Conservation (phyloP, 2,888 invertebrate species). For the Trichopoda pennipes region DNA sequence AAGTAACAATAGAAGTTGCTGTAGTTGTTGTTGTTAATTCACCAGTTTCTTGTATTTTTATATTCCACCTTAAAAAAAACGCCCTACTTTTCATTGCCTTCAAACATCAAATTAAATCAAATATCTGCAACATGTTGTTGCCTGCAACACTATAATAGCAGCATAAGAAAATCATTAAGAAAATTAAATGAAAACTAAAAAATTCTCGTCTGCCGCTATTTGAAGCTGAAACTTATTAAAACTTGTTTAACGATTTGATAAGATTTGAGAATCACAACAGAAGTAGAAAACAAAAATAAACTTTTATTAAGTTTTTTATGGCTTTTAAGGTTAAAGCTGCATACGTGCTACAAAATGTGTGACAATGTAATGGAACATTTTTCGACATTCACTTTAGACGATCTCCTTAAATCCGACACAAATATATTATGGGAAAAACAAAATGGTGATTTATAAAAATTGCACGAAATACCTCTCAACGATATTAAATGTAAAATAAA, state of each 20-base stretch:
- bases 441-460: conserved; percentile 20
- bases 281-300: neutral
- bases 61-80: no score
- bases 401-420: neutral
- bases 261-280: neutral
- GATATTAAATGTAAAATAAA: conserved; percentile 4
- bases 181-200: neutral
- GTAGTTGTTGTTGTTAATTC: no score
- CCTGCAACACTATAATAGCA: neutral
- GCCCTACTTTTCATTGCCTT: neutral
- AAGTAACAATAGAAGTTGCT: no score
- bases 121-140: neutral
- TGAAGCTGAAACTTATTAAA: no score
- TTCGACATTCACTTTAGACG: neutral
- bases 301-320: conserved; percentile 12
- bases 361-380: conserved; percentile 37
- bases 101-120: neutral
- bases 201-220: neutral
- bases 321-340: conserved; percentile 1
- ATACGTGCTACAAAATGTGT: neutral
- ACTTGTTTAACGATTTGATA: neutral
- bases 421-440: conserved; percentile 8
- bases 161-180: neutral
- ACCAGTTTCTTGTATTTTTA: no score
- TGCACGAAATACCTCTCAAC: conserved; percentile 28